Percentiles rank a stretch among this genome's conserved stretches.
Evolutionary conservation across 2,113 vertebrate genomes (phyloP).

Genomic region (Heloderma charlesbogerti): DNA sequence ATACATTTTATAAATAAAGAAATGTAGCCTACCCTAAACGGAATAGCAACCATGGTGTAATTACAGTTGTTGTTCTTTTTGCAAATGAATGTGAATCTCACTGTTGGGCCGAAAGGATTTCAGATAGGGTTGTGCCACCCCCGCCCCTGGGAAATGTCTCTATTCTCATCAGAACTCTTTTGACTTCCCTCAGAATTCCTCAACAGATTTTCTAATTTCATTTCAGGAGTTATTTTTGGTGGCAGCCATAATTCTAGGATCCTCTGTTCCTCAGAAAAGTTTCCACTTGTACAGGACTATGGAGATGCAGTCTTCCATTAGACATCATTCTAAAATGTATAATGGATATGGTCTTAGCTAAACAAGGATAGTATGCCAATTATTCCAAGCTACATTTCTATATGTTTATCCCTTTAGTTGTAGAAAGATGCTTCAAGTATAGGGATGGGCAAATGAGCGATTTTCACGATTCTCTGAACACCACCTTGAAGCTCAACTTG

Average conservation of each 20-base stretch:
- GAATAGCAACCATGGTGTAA: neutral
- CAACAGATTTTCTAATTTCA: neutral
- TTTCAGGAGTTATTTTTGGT: neutral
- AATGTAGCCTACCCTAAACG: neutral
- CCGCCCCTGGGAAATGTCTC: neutral
- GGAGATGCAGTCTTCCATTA: neutral
- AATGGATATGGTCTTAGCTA: neutral
- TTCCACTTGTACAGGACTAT: neutral
- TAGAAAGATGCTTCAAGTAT: neutral
- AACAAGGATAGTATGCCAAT: neutral
- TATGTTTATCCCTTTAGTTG: neutral
- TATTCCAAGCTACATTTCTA: neutral
- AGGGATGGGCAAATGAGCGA: too few species aligned
- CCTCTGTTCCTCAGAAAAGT: neutral
- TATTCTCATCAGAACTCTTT: neutral
- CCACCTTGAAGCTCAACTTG: too few species aligned
- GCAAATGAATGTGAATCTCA: neutral
- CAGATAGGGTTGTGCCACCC: neutral
- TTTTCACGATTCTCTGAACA: too few species aligned
- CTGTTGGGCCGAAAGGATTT: neutral
- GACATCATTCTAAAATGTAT: neutral
- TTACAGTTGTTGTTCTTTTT: neutral
- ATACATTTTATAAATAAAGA: too few species aligned
- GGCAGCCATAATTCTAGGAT: neutral
- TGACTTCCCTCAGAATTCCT: neutral